A percentile compares a stretch with the other conserved stretches of the same genome.
Conservation (phyloP, 1,140 invertebrate genomes). For the Trichonephila inaurata region DNA sequence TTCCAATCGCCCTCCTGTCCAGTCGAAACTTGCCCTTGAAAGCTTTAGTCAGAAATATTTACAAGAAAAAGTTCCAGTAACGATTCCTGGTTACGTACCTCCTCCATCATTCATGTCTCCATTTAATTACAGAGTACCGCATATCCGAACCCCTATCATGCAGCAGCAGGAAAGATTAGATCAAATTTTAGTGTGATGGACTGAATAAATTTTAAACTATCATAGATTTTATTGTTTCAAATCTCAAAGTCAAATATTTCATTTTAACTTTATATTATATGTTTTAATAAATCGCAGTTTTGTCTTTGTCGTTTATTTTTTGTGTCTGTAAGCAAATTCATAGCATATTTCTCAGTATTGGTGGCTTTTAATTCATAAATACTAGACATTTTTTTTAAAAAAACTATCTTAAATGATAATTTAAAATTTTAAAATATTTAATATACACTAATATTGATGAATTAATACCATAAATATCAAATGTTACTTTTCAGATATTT, state of each 20-base stretch:
- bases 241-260: background rate
- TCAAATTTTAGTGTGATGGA: slow-evolving; percentile 46
- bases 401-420: too few species aligned
- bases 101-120: slow-evolving; percentile 32
- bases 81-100: slow-evolving; percentile 17
- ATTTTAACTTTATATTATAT: slow-evolving; percentile 13
- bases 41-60: slow-evolving; percentile 13
- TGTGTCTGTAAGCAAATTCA: background rate
- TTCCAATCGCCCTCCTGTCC: background rate
- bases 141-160: background rate
- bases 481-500: too few species aligned
- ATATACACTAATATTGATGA: too few species aligned
- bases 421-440: too few species aligned
- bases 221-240: background rate
- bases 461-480: too few species aligned
- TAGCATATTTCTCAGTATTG: background rate
- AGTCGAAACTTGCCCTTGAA: background rate
- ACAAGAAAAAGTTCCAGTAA: slow-evolving; percentile 39
- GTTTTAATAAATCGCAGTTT: background rate
- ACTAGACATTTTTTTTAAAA: too few species aligned
- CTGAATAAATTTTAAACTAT: background rate
- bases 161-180: slow-evolving; percentile 63
- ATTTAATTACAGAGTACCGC: slow-evolving; percentile 50
- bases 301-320: too few species aligned
- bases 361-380: background rate